Evolutionary conservation across 2,113 vertebrate species (phyloP).

Genomic region (Oenanthe melanoleuca): DNA sequence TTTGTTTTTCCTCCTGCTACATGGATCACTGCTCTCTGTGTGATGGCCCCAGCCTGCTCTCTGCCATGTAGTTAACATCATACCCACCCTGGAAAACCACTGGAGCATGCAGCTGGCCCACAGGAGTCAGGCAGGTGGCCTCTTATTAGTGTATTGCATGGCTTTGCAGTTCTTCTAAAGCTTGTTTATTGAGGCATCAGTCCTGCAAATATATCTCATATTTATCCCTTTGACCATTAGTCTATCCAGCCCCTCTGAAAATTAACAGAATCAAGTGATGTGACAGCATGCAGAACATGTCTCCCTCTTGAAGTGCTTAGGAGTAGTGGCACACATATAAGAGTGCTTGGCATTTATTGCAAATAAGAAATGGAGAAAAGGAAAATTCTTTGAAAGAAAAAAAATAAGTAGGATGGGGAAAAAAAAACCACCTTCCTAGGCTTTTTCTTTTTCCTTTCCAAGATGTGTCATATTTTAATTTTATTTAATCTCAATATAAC

Average conservation of each 20-base stretch:
- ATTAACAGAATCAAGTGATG: neutral
- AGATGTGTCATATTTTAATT: neutral
- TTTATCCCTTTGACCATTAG: neutral
- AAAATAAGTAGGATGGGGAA: neutral
- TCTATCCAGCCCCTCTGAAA: neutral
- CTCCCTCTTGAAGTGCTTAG: neutral
- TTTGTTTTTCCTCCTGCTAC: neutral
- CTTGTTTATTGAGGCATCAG: neutral
- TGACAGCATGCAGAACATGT: neutral
- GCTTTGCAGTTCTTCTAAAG: neutral
- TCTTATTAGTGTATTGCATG: neutral
- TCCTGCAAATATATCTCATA: neutral
- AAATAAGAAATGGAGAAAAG: neutral
- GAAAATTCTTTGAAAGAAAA: neutral
- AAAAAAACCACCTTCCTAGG: neutral
- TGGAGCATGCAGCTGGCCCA: neutral
- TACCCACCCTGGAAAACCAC: neutral
- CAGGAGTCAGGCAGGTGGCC: neutral
- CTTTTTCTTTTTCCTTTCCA: neutral
- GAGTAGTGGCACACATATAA: rapidly evolving
- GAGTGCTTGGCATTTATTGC: neutral
- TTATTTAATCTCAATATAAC: neutral
- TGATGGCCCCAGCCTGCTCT: neutral
- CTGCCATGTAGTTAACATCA: conserved; percentile 7
- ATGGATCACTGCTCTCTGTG: neutral